A percentile compares a stretch with the other conserved stretches of the same genome.
Conservation (phyloP, 1,140 invertebrate genomes). For the Procambarus clarkii region DNA sequence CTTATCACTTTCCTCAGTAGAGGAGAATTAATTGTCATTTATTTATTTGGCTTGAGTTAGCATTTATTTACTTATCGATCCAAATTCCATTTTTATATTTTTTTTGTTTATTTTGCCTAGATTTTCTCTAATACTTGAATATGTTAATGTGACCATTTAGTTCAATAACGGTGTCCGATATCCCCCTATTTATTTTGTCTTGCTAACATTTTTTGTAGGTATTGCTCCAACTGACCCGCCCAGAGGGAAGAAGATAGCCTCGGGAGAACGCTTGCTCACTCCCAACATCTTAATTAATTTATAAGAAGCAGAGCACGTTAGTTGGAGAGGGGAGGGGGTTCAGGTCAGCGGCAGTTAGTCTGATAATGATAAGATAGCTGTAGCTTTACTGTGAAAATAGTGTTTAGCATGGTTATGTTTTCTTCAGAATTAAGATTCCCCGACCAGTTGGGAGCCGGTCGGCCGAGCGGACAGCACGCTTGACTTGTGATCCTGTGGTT, state of each 20-base stretch:
- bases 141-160: neutral
- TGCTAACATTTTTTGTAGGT: conserved; percentile 10
- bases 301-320: too few relatives aligned
- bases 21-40: neutral
- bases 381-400: too few relatives aligned
- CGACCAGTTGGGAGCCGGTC: too few relatives aligned
- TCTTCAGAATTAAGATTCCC: too few relatives aligned
- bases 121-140: conserved; percentile 5
- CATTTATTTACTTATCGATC: conserved; percentile 16
- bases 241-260: conserved; percentile 6
- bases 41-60: conserved; percentile 25
- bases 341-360: neutral
- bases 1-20: neutral
- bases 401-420: too few relatives aligned
- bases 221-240: neutral
- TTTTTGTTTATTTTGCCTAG: neutral
- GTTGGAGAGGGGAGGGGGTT: too few relatives aligned
- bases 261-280: neutral
- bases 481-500: too few relatives aligned
- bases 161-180: neutral
- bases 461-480: too few relatives aligned
- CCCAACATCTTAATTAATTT: neutral
- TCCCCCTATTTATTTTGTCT: neutral
- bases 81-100: neutral
- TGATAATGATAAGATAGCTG: too few relatives aligned